These are phyloP conservation scores for Meleagris gallopavo DNA, from an alignment of 2,113 vertebrate genomes.

Conservation along the genomic window DNA sequence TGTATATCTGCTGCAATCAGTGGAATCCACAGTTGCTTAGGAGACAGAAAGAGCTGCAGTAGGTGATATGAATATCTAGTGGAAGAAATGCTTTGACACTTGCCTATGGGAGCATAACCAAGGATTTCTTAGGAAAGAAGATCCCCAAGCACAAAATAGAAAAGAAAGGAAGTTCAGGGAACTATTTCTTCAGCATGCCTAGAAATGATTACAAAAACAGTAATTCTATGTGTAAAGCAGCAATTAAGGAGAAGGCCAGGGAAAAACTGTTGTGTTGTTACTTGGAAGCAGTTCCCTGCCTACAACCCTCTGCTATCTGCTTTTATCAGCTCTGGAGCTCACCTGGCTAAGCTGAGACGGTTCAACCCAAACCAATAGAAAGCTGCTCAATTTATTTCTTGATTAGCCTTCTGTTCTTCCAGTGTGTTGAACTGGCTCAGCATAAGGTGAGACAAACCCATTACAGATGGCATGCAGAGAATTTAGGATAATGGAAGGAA, in stretches of 20 bases:
- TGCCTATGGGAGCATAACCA: not conserved
- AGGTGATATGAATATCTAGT: not conserved
- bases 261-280: not conserved
- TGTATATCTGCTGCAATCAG: not conserved
- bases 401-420: not conserved
- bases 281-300: not conserved
- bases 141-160: not conserved
- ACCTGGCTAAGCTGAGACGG: not conserved
- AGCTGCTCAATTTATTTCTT: not conserved
- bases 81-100: not conserved
- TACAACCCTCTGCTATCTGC: fast-evolving
- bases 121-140: not conserved
- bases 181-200: not conserved
- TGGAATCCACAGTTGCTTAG: not conserved
- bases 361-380: not conserved
- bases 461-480: not conserved
- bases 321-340: not conserved
- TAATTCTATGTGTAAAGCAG: not conserved
- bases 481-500: not conserved
- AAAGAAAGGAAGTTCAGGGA: not conserved
- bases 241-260: not conserved
- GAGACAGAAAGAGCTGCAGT: not conserved
- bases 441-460: not conserved
- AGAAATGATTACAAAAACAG: not conserved
- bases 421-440: not conserved